These are phyloP conservation scores for Hormaphis cornu DNA, from an alignment of 1,140 invertebrate genomes.

Conservation along the genomic window DNA sequence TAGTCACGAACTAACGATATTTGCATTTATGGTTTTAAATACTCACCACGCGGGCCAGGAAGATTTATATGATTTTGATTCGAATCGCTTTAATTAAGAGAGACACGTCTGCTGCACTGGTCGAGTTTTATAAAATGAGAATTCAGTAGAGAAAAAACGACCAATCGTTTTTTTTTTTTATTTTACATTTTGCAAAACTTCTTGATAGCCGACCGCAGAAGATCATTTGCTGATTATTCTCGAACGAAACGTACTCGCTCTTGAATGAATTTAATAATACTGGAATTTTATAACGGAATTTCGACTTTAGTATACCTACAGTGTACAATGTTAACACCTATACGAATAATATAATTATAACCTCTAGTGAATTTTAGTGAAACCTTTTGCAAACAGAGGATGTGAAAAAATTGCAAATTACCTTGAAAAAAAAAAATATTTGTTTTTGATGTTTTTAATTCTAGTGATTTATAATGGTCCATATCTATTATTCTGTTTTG, in stretches of 20 bases:
- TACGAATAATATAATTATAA: neutral
- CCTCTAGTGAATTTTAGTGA: neutral
- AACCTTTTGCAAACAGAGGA: neutral
- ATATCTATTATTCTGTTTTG: too few relatives aligned
- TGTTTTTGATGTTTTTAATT: too few relatives aligned
- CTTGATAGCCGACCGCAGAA: neutral
- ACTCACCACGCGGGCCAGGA: neutral
- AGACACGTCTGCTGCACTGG: neutral
- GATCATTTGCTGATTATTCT: constrained; percentile 6
- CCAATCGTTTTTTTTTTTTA: neutral
- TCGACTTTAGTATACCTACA: neutral
- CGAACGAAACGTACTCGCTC: constrained; percentile 1
- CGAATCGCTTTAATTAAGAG: constrained; percentile 27
- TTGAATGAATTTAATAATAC: neutral
- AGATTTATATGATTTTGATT: constrained; percentile 27
- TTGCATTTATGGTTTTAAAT: constrained; percentile 28
- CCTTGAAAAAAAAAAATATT: too few relatives aligned
- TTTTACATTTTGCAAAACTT: neutral
- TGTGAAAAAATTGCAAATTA: too few relatives aligned
- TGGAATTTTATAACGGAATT: neutral
- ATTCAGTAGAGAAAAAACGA: neutral
- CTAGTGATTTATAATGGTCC: too few relatives aligned
- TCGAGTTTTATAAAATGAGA: constrained; percentile 19
- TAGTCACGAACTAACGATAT: constrained; percentile 25
- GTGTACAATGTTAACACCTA: neutral